phyloP scores from a whole-genome alignment of 2,113 vertebrate genomes.

The Nematolebias whitei region DNA sequence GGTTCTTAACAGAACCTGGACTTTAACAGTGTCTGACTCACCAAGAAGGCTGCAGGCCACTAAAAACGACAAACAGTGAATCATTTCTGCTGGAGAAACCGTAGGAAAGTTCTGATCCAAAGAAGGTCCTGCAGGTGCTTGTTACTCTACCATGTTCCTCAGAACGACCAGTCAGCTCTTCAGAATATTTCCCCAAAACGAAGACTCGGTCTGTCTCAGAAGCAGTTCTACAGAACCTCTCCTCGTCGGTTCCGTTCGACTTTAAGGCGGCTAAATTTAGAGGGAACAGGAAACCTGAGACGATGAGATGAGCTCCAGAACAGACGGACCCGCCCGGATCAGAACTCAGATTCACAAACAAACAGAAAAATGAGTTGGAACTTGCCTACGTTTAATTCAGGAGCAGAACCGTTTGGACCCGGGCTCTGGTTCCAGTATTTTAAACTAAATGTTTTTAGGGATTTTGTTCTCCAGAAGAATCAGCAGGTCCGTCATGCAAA shows the following conservation, averaged over 20 bases:
- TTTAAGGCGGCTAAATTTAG: conserved; percentile 77
- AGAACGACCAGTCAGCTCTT: neutral
- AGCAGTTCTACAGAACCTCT: conserved; percentile 1
- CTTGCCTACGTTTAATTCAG: no score
- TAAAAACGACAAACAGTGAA: conserved; percentile 29
- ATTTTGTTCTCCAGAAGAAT: rapidly evolving
- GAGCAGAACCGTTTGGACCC: neutral
- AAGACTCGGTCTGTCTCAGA: neutral
- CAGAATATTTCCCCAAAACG: neutral
- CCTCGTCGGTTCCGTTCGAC: conserved; percentile 11
- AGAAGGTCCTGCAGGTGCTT: neutral
- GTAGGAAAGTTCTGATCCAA: neutral
- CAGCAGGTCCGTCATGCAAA: conserved; percentile 39
- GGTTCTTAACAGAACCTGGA: neutral
- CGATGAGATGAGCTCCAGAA: conserved; percentile 38
- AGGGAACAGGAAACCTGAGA: conserved; percentile 70
- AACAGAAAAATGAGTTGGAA: neutral
- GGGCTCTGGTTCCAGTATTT: neutral
- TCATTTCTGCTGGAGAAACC: conserved; percentile 28
- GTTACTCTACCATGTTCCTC: conserved; percentile 10
- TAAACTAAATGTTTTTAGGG: no score
- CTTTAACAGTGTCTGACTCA: conserved; percentile 38
- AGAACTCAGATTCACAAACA: conserved; percentile 10
- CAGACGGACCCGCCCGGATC: conserved; percentile 13
- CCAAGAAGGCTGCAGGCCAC: conserved; percentile 59